These are phyloP conservation scores for Lycorma delicatula DNA, from an alignment of 1,140 invertebrate genomes.

Conservation along the genomic window DNA sequence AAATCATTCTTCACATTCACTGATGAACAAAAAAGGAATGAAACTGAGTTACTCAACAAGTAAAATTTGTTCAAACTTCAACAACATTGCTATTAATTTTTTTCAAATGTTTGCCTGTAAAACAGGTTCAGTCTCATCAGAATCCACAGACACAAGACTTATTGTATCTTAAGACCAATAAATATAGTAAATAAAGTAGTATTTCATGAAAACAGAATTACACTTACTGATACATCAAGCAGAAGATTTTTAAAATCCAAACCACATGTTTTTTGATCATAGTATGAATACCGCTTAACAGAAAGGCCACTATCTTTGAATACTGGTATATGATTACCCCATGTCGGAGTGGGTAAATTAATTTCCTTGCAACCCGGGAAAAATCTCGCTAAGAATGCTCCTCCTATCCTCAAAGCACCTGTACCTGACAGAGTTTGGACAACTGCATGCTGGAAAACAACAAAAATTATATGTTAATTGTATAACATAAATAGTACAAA, in stretches of 20 bases:
- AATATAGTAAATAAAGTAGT: too few species aligned
- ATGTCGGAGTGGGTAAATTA: conserved; percentile 91
- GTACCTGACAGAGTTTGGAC: conserved; percentile 94
- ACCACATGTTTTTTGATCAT: conserved; percentile 90
- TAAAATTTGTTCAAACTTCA: too few species aligned
- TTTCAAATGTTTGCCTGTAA: too few species aligned
- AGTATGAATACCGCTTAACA: conserved; percentile 91
- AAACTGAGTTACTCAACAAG: too few species aligned
- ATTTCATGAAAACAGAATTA: not conserved
- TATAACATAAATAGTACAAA: too few species aligned
- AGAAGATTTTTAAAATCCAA: conserved; percentile 88
- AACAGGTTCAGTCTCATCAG: too few species aligned
- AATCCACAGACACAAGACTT: too few species aligned
- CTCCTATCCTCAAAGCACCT: conserved; percentile 88
- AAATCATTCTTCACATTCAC: too few species aligned
- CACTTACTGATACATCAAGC: conserved; percentile 82
- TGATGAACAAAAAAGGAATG: too few species aligned
- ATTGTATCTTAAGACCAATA: too few species aligned
- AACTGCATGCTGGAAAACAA: conserved; percentile 54
- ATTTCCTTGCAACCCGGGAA: conserved; percentile 78
- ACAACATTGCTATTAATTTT: too few species aligned
- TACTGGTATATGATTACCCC: conserved; percentile 96
- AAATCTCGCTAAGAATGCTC: conserved; percentile 80
- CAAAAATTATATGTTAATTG: not conserved
- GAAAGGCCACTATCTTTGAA: conserved; percentile 83